A percentile compares a stretch with the other conserved stretches of the same genome.
Evolutionary conservation across 2,113 vertebrate species (phyloP).

Genomic region (Ovis aries): ARS-UI_Ramb_v3.0 NC_056060.1:98685001-98685500

Average conservation of each 20-base stretch:
- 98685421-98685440: background rate
- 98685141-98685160: background rate
- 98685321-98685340: background rate
- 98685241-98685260: background rate
- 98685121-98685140: background rate
- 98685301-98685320: background rate
- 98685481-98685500: background rate
- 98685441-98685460: background rate
- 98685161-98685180: background rate
- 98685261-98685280: background rate
- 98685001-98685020: slow-evolving; percentile 11
- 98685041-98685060: background rate
- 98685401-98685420: background rate
- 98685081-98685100: background rate
- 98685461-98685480: background rate
- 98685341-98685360: too few species aligned
- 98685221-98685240: background rate
- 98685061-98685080: background rate
- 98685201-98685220: background rate
- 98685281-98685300: background rate
- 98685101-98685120: background rate
- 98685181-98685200: background rate
- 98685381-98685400: background rate
- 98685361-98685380: too few species aligned
- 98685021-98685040: background rate